Conservation (phyloP, 2,113 vertebrate genomes). For the Tringa solitaria region DNA sequence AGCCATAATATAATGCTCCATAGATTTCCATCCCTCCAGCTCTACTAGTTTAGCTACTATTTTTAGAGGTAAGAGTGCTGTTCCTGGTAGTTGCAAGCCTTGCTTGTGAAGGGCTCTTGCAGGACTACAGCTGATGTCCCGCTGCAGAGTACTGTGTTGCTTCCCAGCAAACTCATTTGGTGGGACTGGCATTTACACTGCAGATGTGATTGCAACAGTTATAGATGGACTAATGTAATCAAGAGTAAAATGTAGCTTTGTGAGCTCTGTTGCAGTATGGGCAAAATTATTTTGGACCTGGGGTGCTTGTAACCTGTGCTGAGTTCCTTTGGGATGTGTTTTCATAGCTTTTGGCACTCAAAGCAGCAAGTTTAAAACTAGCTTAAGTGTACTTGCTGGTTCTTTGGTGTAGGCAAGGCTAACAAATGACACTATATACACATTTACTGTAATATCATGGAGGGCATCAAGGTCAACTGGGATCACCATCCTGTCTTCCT, state of each 20-base stretch:
- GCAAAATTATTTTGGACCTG: neutral
- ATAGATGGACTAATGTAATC: neutral
- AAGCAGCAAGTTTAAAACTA: neutral
- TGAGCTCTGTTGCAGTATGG: neutral
- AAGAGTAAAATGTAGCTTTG: neutral
- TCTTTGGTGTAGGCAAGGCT: neutral
- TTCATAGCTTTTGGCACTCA: neutral
- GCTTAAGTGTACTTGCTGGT: neutral
- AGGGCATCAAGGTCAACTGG: neutral
- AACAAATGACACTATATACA: neutral
- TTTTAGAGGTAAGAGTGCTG: neutral
- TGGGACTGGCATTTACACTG: neutral
- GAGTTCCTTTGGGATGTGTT: neutral
- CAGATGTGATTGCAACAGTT: neutral
- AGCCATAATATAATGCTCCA: too few species aligned
- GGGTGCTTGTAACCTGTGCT: neutral
- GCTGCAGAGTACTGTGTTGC: neutral
- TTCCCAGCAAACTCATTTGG: neutral
- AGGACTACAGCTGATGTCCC: neutral
- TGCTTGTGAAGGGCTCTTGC: neutral
- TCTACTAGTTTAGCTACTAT: neutral
- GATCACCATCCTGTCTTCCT: slow-evolving; percentile 17
- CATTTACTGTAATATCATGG: neutral
- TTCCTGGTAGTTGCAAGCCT: neutral
- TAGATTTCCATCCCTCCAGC: neutral